Conservation (phyloP, 2,888 invertebrate genomes). For the Pteria penguin region DNA sequence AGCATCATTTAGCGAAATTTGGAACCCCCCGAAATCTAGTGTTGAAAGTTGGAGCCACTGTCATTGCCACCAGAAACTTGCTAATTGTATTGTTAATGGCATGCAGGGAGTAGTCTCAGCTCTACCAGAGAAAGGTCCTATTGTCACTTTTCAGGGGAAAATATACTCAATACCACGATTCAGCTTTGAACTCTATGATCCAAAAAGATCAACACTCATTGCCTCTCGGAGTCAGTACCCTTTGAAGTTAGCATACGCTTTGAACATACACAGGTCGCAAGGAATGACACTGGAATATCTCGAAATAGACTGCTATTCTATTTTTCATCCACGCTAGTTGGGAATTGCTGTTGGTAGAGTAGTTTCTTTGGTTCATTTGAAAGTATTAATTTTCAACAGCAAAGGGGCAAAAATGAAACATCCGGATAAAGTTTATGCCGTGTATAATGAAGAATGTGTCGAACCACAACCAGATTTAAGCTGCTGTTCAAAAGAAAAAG, state of each 20-base stretch:
- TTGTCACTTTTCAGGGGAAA: conserved; percentile 14
- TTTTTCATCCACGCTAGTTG: conserved; percentile 13
- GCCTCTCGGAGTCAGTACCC: background rate
- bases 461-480: background rate
- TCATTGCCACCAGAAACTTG: conserved; percentile 4
- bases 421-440: conserved; percentile 12
- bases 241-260: conserved; percentile 15
- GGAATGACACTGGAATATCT: conserved; percentile 16
- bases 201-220: background rate
- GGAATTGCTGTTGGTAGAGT: conserved; percentile 30
- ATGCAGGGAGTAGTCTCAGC: background rate
- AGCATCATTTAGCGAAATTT: background rate
- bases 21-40: background rate
- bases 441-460: background rate
- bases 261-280: conserved; percentile 23
- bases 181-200: conserved; percentile 9
- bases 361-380: background rate
- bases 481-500: conserved; percentile 5
- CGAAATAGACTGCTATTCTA: conserved; percentile 19
- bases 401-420: conserved; percentile 10
- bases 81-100: conserved; percentile 5
- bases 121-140: background rate
- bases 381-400: conserved; percentile 8
- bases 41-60: conserved; percentile 2
- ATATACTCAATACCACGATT: background rate